Base-by-base conservation (phyloP, 2,113 vertebrate species). In the Ellobius talpinus region DNA sequence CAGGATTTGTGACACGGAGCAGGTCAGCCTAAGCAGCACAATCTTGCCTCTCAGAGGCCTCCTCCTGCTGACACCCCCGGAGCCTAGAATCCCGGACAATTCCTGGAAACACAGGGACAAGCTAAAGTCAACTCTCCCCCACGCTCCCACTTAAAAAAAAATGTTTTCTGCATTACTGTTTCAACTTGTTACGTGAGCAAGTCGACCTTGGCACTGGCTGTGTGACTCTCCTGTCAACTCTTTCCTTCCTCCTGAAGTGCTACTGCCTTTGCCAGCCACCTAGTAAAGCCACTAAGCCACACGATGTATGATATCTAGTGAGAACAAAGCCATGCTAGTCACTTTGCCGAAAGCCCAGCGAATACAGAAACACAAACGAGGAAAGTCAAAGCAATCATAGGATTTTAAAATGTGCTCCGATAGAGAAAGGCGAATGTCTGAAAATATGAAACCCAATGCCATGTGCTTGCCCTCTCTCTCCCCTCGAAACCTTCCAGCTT, bases 291-390 rank as follows among this genome's bases (percentile, higher is more conserved):
- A 29, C 39, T 31, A n/a, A 45, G 39, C 58, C 70, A 13, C 50
- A 61, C 3, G 55, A 77, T 0, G 11, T 10, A 45, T 86, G 91
- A 79, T 90, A 91, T 97, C 98, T 97, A 95, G 89, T 42, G 78
- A 84, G 96, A 98, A 97, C 97, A 98, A 98, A 98, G 97, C 90
- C 96, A 93, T 81, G 96, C 77, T 72, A 96, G 70, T 98, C 95
- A 94, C 96, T 87, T 4, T 87, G 97, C 96, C 66, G 94, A 98
- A 98, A 98, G 97, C 97, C 90, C 42, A 33, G 96, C 97, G 97
- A 96, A 98, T 97, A 93, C 73, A 96, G 52, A 96, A 98, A 96
- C 77, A 93, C 39, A 92, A 98, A 96, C 55, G 58, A 84, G 4
- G 65, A 91, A 96, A 96, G 96, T 90, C 87, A 96, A 97, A 66